Base-by-base conservation (phyloP, 2,113 vertebrate species). In the Recurvirostra avosetta region DNA sequence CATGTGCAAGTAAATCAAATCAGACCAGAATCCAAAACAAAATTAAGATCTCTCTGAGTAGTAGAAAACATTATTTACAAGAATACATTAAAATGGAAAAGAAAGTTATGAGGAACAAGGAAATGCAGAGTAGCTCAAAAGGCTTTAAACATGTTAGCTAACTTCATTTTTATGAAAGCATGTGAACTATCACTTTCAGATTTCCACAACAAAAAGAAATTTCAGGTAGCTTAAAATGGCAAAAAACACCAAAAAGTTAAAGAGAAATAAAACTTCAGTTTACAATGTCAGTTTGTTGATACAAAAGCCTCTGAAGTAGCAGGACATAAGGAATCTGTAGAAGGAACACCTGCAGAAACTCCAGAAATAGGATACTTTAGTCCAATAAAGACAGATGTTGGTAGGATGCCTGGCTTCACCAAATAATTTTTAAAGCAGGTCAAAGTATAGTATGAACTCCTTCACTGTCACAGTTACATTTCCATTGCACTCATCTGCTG, bases 271-370 rank as follows among this genome's bases (percentile, higher is more conserved):
- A 53, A 14, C 9, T 74, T 49, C 13, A 22, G 59, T 90, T 92
- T 67, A 53, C 4, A 16, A 70, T 76, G 11, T 40, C 1, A 1
- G 2, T 52, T 75, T 79, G 13, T 27, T 62, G 32, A 11, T 79
- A 61, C 4, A 52, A 71, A 23, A 43, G 4, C 5, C 6, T 1
- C 11, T 79, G 34, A 55, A 75, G 3, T 4, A 63, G 9, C 45
- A 16, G 0, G 0, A 75, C 5, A 34, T 21, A 36, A 61, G 29
- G 34, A 84, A 56, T 6, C 12, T 41, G 3, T 17, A 72, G 12
- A 6, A 14, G 25, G 3, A 5, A 50, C 10, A 34, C 25, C 11
- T 49, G 43, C 29, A 74, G 12, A 74, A 79, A 84, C 40, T 49
- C 16, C 5, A 23, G 32, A 65, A 70, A 38, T 0, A 66, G 11